Base-by-base conservation (phyloP, 2,797 vertebrate genomes). In the Chiroxiphia lanceolata region DNA sequence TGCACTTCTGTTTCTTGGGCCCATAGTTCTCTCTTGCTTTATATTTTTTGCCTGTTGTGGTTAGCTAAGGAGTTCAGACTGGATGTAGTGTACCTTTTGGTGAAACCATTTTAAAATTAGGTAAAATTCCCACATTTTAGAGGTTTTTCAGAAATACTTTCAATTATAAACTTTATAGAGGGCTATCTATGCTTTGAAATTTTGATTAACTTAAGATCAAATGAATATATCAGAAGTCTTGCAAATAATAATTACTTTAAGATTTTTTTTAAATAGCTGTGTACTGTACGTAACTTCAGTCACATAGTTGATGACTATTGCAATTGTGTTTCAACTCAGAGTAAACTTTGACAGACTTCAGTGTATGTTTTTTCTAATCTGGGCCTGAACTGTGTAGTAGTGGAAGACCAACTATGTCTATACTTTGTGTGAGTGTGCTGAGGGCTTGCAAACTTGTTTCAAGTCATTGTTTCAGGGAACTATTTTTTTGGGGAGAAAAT, bases 271-370 rank as follows among this genome's bases (percentile, higher is more conserved):
- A 23, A 65, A 21, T 50, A 56, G 3, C 38, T 61, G 3, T n/a
- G 4, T 56, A 17, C 18, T 4, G 12, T 47, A 20, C 23, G 7
- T 36, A 31, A 13, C 11, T 60, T 20, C 36, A 51, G 38, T 81
- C n/a, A 47, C 10, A 7, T 54, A 78, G 54, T 56, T 70, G 15
- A 42, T 81, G 23, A 22, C 3, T 56, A 0, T 17, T 42, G 31
- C 17, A 75, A 1, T 48, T 0, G 0, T 50, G 16, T 45, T 87
- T 87, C 2, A 0, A 47, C 10, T 83, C 14, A 50, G n/a, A 42
- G n/a, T 4, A 31, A 64, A 38, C 12, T 83, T 69, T 18, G 31
- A 31, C 13, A 54, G 14, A 13, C 10, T 63, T 80, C 17, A 47
- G 36, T 10, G 20, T 11, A 12, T 3, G 0, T 8, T 9, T 87